Evolutionary conservation across 2,113 vertebrate genomes (phyloP).

Genomic region (Pterocles orientalis): DNA sequence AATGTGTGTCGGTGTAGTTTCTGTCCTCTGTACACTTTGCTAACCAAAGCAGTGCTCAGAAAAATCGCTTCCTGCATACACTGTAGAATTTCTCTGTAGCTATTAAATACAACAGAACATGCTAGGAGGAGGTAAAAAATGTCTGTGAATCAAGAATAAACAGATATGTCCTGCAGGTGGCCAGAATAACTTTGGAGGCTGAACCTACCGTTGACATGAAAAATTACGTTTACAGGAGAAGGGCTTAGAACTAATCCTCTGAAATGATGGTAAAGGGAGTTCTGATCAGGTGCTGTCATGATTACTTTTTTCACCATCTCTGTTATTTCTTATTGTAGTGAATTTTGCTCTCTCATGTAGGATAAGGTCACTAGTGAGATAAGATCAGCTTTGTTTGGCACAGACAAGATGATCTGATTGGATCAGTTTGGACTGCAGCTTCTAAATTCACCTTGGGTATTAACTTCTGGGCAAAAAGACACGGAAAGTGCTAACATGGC

Average conservation of each 20-base stretch:
- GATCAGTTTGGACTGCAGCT: conserved; percentile 53
- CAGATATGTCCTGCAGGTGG: not conserved
- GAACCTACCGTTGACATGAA: conserved; percentile 61
- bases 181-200: conserved; percentile 45
- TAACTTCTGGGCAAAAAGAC: conserved; percentile 53
- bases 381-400: conserved; percentile 75
- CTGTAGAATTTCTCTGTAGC: not conserved
- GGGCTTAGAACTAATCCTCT: conserved; percentile 59
- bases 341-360: conserved; percentile 65
- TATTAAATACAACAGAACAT: conserved; percentile 18
- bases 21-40: not conserved
- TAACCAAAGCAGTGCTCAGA: not conserved
- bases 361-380: conserved; percentile 74
- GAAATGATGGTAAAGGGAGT: conserved; percentile 64
- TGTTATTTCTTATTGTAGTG: conserved; percentile 69
- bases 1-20: not conserved
- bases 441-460: conserved; percentile 71
- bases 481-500: conserved; percentile 41
- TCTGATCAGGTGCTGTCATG: conserved; percentile 46
- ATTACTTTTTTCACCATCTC: conserved; percentile 46
- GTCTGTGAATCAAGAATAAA: conserved; percentile 46
- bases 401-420: conserved; percentile 65
- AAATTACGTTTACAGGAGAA: conserved; percentile 55
- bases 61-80: not conserved
- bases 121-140: conserved; percentile 4